These are phyloP conservation scores for Scotopteryx bipunctaria DNA, from an alignment of 2,888 invertebrate species.

Conservation along the genomic window DNA sequence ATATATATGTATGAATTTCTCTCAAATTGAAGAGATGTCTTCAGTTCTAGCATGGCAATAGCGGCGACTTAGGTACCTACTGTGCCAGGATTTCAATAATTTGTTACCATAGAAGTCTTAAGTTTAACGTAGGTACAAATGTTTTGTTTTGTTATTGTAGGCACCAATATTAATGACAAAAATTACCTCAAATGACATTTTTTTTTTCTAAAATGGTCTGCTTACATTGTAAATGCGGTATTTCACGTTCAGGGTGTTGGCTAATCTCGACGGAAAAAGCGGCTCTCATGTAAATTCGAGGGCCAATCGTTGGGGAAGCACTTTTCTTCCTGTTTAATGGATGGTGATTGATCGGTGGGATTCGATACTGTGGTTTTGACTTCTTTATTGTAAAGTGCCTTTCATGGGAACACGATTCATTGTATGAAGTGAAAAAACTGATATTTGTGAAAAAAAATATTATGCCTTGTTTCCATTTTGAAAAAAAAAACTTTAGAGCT, in stretches of 20 bases:
- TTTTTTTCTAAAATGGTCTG: not conserved
- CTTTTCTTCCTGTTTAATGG: slow-evolving; percentile 83
- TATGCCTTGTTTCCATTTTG: no score
- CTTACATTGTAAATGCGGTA: slow-evolving; percentile 42
- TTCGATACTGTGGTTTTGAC: slow-evolving; percentile 80
- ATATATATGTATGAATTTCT: no score
- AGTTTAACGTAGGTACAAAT: no score
- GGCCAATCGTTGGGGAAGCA: slow-evolving; percentile 81
- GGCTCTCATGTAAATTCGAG: slow-evolving; percentile 84
- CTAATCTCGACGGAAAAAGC: slow-evolving; percentile 83
- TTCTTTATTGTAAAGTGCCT: slow-evolving; percentile 52
- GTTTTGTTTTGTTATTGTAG: no score
- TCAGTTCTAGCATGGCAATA: no score
- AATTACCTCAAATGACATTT: no score
- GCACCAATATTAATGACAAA: no score
- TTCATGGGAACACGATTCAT: slow-evolving; percentile 22
- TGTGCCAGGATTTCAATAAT: no score
- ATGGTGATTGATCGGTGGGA: slow-evolving; percentile 82
- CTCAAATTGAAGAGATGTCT: no score
- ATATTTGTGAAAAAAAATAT: no score
- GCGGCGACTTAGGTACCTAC: no score
- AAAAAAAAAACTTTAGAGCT: not conserved
- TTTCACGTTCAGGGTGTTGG: slow-evolving; percentile 59
- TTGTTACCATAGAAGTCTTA: no score
- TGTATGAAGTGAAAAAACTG: not conserved